phyloP scores from a whole-genome alignment of 2,888 invertebrate genomes.

The Cosmopolites sordidus region DNA sequence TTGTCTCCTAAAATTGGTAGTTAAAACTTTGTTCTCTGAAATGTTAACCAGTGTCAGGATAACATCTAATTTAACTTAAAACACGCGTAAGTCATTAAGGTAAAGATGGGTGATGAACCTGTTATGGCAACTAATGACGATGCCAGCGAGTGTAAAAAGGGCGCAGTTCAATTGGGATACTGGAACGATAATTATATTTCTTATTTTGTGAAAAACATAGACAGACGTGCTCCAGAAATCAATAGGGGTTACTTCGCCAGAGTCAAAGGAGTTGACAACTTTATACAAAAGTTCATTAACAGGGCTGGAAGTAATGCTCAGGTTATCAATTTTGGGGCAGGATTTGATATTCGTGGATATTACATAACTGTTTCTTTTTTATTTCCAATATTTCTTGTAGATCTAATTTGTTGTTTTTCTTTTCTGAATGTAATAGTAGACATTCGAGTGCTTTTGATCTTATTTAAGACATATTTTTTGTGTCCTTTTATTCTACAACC shows the following conservation, averaged over 20 bases:
- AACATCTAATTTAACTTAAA: background rate
- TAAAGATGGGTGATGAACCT: slow-evolving; percentile 71
- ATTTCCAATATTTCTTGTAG: too few relatives aligned
- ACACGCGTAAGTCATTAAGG: background rate
- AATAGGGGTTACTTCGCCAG: slow-evolving; percentile 98
- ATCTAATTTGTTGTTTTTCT: too few relatives aligned
- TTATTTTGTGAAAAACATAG: slow-evolving; percentile 70
- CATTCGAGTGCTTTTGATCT: too few relatives aligned
- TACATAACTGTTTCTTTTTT: too few relatives aligned
- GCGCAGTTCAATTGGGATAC: slow-evolving; percentile 91
- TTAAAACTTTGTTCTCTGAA: too few relatives aligned
- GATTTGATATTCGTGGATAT: too few relatives aligned
- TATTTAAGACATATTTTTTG: too few relatives aligned
- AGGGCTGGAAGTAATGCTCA: slow-evolving; percentile 81
- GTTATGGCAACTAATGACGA: slow-evolving; percentile 97
- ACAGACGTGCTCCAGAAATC: slow-evolving; percentile 92
- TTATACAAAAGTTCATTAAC: slow-evolving; percentile 78
- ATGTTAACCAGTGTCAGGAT: too few relatives aligned
- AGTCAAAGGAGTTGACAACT: slow-evolving; percentile 65
- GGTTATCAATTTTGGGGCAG: slow-evolving; percentile 88
- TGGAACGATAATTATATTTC: slow-evolving; percentile 93
- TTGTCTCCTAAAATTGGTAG: background rate
- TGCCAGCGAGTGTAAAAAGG: slow-evolving; percentile 91
- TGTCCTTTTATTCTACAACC: too few relatives aligned
- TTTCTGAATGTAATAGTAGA: too few relatives aligned